These are phyloP conservation scores for Andrena trimmerana DNA, from an alignment of 2,888 invertebrate genomes.

Conservation along the genomic window DNA sequence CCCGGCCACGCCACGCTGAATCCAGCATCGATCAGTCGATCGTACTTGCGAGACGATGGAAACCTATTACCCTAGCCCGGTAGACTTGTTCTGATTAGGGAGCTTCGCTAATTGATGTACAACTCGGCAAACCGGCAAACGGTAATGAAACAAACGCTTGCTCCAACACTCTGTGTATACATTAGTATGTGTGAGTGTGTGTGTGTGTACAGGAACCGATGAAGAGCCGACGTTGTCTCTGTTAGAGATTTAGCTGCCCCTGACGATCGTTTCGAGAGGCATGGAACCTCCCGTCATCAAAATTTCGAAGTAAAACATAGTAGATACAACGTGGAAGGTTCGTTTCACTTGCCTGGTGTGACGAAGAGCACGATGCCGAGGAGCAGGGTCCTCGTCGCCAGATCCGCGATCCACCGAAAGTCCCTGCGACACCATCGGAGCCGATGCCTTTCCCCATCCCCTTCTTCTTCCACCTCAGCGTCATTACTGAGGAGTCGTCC, in stretches of 20 bases:
- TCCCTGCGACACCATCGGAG: slow-evolving; percentile 78
- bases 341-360: slow-evolving; percentile 78
- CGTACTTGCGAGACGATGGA: slow-evolving; percentile 63
- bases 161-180: background rate
- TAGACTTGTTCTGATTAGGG: slow-evolving; percentile 69
- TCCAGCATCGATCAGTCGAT: slow-evolving; percentile 63
- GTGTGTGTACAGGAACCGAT: background rate
- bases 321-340: background rate
- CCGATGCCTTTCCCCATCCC: slow-evolving; percentile 76
- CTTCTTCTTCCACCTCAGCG: slow-evolving; percentile 54
- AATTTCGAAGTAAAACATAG: too few relatives aligned
- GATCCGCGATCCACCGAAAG: slow-evolving; percentile 80
- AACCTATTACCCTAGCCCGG: slow-evolving; percentile 62
- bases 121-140: slow-evolving; percentile 47
- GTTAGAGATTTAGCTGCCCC: background rate
- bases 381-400: slow-evolving; percentile 81
- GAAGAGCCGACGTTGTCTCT: background rate
- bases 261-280: background rate
- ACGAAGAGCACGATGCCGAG: slow-evolving; percentile 83
- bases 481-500: slow-evolving; percentile 51
- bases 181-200: background rate
- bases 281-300: background rate
- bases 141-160: slow-evolving; percentile 55
- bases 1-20: slow-evolving; percentile 47
- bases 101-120: slow-evolving; percentile 66